phyloP scores from a whole-genome alignment of 2,888 invertebrate species.

The Leptopilina drosophilae region DNA sequence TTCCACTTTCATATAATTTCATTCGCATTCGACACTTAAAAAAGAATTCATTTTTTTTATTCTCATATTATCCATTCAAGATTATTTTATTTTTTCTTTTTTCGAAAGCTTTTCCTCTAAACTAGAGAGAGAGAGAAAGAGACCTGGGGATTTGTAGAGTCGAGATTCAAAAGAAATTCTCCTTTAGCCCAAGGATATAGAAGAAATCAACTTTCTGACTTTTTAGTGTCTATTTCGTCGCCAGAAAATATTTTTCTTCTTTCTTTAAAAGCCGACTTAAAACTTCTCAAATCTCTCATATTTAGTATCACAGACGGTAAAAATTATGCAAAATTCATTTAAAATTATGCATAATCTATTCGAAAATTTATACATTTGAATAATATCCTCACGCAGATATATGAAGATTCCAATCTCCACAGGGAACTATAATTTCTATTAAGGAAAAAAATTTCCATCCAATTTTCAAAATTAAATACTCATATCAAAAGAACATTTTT shows the following conservation, averaged over 20 bases:
- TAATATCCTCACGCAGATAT: no score
- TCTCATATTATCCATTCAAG: background rate
- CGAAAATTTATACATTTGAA: no score
- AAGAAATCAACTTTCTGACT: conserved; percentile 5
- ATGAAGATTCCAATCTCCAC: no score
- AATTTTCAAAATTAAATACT: no score
- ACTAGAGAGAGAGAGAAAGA: background rate
- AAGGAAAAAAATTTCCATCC: no score
- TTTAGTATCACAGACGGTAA: background rate
- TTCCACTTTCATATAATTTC: no score
- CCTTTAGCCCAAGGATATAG: conserved; percentile 12
- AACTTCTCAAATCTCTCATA: conserved; percentile 13
- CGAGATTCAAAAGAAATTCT: conserved; percentile 23
- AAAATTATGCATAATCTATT: background rate
- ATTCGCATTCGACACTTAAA: no score
- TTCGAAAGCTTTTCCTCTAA: background rate
- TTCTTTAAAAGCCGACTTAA: conserved; percentile 23
- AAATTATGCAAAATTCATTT: background rate
- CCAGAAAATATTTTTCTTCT: conserved; percentile 10
- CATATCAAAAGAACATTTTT: no score
- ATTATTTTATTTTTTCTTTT: background rate
- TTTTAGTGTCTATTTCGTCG: conserved; percentile 4
- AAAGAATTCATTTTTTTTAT: background rate
- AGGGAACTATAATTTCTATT: no score
- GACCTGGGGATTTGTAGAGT: conserved; percentile 2